Evolutionary conservation across 2,113 vertebrate genomes (phyloP).

Genomic region (Gadus macrocephalus): DNA sequence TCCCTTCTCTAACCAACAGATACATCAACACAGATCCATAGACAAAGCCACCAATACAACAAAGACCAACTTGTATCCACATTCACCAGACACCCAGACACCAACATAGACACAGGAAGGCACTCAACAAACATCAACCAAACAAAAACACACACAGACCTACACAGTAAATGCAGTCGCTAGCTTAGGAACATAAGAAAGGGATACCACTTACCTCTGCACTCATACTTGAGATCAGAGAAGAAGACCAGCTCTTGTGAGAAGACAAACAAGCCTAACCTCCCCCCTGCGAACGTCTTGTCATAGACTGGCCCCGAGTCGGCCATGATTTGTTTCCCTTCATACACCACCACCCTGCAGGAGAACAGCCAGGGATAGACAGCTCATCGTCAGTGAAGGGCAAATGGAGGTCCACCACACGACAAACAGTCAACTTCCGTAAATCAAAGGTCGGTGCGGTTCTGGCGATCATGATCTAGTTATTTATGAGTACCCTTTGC

Average conservation of each 20-base stretch:
- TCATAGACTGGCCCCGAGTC: conserved; percentile 95
- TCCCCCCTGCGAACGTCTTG: conserved; percentile 88
- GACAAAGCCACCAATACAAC: too few species aligned
- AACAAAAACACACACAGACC: background rate
- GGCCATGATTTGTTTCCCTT: conserved; percentile 97
- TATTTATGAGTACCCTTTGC: too few species aligned
- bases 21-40: too few species aligned
- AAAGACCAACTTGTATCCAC: too few species aligned
- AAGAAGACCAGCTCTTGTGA: conserved; percentile 98
- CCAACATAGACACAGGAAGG: too few species aligned
- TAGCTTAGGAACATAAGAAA: background rate
- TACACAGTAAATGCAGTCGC: too few species aligned
- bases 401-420: background rate
- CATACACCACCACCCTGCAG: conserved; percentile 89
- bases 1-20: too few species aligned
- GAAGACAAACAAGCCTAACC: conserved; percentile 96
- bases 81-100: too few species aligned
- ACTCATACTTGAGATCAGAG: conserved; percentile 98
- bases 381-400: background rate
- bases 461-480: too few species aligned
- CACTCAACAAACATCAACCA: too few species aligned
- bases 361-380: conserved; percentile 10
- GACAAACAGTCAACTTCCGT: too few species aligned
- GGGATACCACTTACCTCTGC: conserved; percentile 84
- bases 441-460: too few species aligned